Conservation (phyloP, 1,140 invertebrate genomes). For the Wasmannia auropunctata region DNA sequence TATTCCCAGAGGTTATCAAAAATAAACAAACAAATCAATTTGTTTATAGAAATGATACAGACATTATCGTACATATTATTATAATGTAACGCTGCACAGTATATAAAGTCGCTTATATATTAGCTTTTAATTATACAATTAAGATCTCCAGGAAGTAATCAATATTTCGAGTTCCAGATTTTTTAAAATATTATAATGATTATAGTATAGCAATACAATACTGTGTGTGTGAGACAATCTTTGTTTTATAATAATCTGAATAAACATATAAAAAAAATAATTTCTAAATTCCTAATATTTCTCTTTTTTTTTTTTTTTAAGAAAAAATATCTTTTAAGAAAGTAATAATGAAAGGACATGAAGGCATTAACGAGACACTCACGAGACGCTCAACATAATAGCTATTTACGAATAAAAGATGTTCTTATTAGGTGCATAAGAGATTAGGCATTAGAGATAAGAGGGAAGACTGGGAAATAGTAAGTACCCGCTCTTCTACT, state of each 20-base stretch:
- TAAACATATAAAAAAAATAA: background rate
- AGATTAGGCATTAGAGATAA: background rate
- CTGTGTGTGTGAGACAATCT: background rate
- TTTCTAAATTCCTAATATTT: background rate
- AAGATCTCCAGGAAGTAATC: background rate
- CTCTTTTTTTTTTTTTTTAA: too few relatives aligned
- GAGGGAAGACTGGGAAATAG: background rate
- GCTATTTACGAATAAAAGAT: background rate
- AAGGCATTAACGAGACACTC: background rate
- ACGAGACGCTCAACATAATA: background rate
- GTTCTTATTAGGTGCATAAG: too few relatives aligned
- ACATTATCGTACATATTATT: background rate
- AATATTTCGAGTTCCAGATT: background rate
- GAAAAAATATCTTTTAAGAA: background rate
- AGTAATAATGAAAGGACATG: background rate
- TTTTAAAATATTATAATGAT: background rate
- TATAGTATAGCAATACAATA: background rate
- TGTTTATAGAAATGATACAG: background rate
- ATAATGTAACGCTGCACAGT: background rate
- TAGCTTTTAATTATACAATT: background rate
- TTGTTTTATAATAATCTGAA: background rate
- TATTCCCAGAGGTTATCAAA: background rate
- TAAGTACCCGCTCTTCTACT: conserved; percentile 50
- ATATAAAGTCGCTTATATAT: background rate
- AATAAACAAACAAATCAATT: background rate